Conservation (phyloP, 2,888 invertebrate species). For the Thysanoteuthis rhombus region DNA sequence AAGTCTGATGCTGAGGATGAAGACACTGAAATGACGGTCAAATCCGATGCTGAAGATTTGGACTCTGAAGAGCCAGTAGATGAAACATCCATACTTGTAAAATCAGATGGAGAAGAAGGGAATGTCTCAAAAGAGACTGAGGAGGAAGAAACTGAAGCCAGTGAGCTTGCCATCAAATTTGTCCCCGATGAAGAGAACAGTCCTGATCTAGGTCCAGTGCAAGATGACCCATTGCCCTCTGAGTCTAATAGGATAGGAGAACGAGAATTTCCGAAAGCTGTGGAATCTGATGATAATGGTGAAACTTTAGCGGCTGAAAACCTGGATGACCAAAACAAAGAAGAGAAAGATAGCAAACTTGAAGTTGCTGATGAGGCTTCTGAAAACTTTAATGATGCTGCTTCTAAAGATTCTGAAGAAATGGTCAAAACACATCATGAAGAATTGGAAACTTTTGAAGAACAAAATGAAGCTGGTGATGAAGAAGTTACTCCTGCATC, state of each 20-base stretch:
- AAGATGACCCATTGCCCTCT: background rate
- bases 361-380: conserved; percentile 25
- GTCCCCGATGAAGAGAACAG: background rate
- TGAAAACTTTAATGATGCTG: conserved; percentile 25
- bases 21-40: background rate
- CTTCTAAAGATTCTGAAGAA: background rate
- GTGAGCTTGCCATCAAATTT: background rate
- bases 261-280: background rate
- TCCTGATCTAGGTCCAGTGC: background rate
- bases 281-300: conserved; percentile 2
- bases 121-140: background rate
- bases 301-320: conserved; percentile 1
- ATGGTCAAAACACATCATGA: conserved; percentile 16
- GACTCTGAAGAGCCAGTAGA: background rate
- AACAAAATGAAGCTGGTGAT: background rate
- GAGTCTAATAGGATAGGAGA: background rate
- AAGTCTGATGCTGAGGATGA: conserved; percentile 28
- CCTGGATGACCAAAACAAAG: background rate
- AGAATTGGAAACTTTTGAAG: conserved; percentile 12
- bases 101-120: conserved; percentile 17
- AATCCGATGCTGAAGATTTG: background rate
- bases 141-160: conserved; percentile 16
- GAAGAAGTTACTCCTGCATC: background rate
- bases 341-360: conserved; percentile 27
- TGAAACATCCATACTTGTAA: background rate